Evolutionary conservation across 1,140 invertebrate species (phyloP).

Genomic region (Gonioctena quinquepunctata): DNA sequence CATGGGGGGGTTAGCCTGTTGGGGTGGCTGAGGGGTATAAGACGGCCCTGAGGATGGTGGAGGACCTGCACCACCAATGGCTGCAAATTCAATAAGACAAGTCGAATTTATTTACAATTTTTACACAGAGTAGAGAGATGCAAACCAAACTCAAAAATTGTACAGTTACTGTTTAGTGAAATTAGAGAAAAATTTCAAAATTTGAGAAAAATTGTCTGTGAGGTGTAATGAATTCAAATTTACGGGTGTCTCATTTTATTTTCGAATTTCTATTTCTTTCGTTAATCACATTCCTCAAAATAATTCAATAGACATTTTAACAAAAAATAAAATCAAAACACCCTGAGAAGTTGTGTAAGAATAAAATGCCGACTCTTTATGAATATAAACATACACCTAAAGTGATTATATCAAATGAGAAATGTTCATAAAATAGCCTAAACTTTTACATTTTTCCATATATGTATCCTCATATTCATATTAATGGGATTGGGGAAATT

Average conservation of each 20-base stretch:
- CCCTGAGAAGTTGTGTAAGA: background rate
- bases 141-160: conserved; percentile 27
- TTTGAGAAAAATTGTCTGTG: conserved; percentile 7
- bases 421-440: background rate
- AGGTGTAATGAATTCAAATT: background rate
- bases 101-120: conserved; percentile 40
- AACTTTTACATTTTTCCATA: background rate
- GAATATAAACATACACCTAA: conserved; percentile 17
- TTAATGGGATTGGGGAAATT: background rate
- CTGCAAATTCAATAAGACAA: conserved; percentile 42
- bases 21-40: conserved; percentile 51
- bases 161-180: conserved; percentile 15
- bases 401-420: background rate
- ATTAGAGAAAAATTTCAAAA: conserved; percentile 14
- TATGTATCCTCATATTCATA: conserved; percentile 12
- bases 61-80: conserved; percentile 49
- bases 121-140: conserved; percentile 15
- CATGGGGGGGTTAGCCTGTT: conserved; percentile 50
- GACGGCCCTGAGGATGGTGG: conserved; percentile 46
- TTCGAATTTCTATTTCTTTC: background rate
- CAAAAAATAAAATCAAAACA: background rate
- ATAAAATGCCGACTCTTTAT: background rate
- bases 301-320: background rate
- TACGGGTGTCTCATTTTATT: background rate
- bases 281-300: background rate